Evolutionary conservation across 2,113 vertebrate genomes (phyloP).

Genomic region (Plestiodon gilberti): DNA sequence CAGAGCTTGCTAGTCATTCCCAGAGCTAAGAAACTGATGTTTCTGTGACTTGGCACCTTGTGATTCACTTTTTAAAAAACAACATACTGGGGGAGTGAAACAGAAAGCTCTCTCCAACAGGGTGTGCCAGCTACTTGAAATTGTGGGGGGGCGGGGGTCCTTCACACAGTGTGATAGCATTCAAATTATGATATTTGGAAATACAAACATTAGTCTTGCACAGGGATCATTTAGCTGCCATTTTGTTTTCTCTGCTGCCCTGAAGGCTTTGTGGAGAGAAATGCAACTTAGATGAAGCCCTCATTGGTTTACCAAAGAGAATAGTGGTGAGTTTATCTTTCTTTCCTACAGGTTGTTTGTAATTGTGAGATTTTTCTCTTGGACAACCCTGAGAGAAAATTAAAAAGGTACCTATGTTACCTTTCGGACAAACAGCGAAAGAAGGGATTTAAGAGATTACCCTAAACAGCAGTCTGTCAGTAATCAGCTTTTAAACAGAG

Average conservation of each 20-base stretch:
- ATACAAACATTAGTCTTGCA: background rate
- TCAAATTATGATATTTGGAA: background rate
- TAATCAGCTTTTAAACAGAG: conserved; percentile 24
- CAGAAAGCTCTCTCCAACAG: background rate
- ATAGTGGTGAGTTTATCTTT: background rate
- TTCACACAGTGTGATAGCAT: background rate
- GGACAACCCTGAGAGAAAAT: background rate
- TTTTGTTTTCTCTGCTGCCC: background rate
- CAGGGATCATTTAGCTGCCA: background rate
- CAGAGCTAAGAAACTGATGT: background rate
- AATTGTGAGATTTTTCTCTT: conserved; percentile 26
- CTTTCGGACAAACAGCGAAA: conserved; percentile 9
- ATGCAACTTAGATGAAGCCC: background rate
- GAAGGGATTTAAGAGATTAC: conserved; percentile 49
- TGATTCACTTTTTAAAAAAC: background rate
- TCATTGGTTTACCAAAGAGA: background rate
- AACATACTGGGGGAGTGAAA: background rate
- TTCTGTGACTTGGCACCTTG: background rate
- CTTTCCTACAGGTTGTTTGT: background rate
- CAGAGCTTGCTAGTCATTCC: background rate
- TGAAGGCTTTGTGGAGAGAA: background rate
- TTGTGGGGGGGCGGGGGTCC: background rate
- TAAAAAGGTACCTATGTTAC: conserved; percentile 35
- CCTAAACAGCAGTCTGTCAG: background rate
- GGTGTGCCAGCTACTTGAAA: background rate